Base-by-base conservation (phyloP, 2,888 invertebrate genomes). In the Gisinianus flammeolus region DNA sequence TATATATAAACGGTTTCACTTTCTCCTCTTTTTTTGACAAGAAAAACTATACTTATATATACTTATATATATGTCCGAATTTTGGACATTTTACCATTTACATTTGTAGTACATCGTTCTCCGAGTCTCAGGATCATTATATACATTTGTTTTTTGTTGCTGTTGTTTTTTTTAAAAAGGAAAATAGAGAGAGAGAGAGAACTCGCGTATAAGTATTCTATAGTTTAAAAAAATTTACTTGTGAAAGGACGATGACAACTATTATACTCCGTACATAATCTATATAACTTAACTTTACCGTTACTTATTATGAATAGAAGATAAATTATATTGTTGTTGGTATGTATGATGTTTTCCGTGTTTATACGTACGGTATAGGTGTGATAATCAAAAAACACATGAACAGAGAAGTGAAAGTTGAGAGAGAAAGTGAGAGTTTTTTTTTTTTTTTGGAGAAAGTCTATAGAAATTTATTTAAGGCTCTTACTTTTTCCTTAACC, bases 301-400 rank as follows among this genome's bases (percentile, higher is more conserved):
- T 44, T 6, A 16, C 44, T 44, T 10, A 12, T 12, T 5, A 58
- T n/a, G n/a, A 12, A 58, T 58, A 58, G 5, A 58, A 58, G 6
- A 64, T 64, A 64, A 16, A 64, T 24, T 26, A 64, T 64, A 64
- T 54, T 70, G 26, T 70, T 70, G 54, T 44, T 35, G 10, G 70
- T 70, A 70, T 70, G 70, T 44, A 44, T 44, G 44, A 10, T 10
- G 6, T 16, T 44, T 44, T 44, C 44, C 44, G 44, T 44, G 44
- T 67, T 67, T 67, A 31, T 70, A 69, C 31, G 69, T 69, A 70
- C 0, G 16, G 16, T 54, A 54, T 70, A 70, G 31, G 70, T 70
- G 31, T 44, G 44, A 44, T 44, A 44, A 44, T 10, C 6, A 44
- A 6, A 44, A 6, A 16, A 44, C 6, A 44, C 44, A 44, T 16